phyloP scores from a whole-genome alignment of 2,113 vertebrate genomes.

The Cettia cetti region DNA sequence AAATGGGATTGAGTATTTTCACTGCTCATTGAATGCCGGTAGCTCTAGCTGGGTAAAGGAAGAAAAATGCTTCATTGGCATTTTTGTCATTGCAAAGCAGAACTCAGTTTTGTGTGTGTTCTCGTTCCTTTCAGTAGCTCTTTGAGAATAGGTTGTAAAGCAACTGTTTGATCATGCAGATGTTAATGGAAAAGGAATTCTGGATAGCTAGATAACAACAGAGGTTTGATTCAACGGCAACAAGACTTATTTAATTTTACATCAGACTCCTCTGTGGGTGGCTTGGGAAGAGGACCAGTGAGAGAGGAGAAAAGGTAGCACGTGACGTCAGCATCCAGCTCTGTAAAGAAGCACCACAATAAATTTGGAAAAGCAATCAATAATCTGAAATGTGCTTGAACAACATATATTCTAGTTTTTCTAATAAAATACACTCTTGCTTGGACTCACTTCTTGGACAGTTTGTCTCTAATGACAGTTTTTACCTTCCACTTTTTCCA shows the following conservation, averaged over 20 bases:
- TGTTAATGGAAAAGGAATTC: neutral
- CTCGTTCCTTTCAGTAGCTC: neutral
- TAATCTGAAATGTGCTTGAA: neutral
- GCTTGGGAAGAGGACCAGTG: neutral
- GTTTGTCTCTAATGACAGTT: neutral
- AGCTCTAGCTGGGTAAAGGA: neutral
- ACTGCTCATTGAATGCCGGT: neutral
- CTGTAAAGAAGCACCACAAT: neutral
- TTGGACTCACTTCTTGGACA: neutral
- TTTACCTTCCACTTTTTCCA: neutral
- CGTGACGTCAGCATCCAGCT: neutral
- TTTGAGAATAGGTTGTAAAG: neutral
- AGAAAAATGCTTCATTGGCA: neutral
- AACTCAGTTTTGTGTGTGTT: neutral
- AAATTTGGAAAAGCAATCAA: neutral
- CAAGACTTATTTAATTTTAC: neutral
- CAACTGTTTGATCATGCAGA: neutral
- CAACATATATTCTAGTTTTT: neutral
- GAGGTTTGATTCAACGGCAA: neutral
- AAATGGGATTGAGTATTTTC: neutral
- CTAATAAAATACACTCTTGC: neutral
- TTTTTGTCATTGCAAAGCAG: neutral
- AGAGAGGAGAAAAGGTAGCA: neutral
- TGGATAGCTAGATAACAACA: neutral
- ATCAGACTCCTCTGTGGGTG: neutral